phyloP scores from a whole-genome alignment of 92 coral and sea anemone species.

The Heliopora coerulea region DNA sequence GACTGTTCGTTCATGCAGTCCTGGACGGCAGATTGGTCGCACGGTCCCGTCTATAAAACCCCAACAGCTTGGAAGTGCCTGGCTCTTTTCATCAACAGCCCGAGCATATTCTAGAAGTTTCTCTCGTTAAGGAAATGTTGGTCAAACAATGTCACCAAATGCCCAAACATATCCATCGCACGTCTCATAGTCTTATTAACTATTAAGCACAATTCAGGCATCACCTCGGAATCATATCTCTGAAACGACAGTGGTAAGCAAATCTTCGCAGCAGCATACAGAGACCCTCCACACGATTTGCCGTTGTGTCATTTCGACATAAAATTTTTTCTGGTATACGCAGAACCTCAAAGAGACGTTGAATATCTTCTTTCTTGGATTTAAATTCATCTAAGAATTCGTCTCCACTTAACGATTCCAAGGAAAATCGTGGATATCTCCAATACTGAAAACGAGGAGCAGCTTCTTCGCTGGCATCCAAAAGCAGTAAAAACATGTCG shows the following conservation, averaged over 20 bases:
- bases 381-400: conserved; percentile 24
- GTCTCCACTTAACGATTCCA: conserved; percentile 21
- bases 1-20: too few relatives aligned
- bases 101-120: too few relatives aligned
- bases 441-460: conserved; percentile 14
- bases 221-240: conserved; percentile 9
- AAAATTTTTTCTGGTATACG: neutral
- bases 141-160: too few relatives aligned
- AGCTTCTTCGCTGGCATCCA: neutral
- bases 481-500: conserved; percentile 8
- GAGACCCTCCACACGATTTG: conserved; percentile 12
- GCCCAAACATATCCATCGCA: too few relatives aligned
- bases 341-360: neutral
- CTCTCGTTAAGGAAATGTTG: neutral
- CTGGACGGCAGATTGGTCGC: too few relatives aligned
- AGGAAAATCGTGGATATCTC: conserved; percentile 10
- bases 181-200: neutral
- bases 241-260: conserved; percentile 24
- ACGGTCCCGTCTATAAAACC: too few relatives aligned
- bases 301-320: conserved; percentile 1
- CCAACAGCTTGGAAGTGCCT: neutral
- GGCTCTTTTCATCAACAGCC: conserved; percentile 6
- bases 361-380: conserved; percentile 11
- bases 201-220: conserved; percentile 14
- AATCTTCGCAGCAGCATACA: conserved; percentile 12